Conservation (phyloP, 37 sponge, comb jelly and placozoan genomes). For the Ephydatia muelleri region DNA sequence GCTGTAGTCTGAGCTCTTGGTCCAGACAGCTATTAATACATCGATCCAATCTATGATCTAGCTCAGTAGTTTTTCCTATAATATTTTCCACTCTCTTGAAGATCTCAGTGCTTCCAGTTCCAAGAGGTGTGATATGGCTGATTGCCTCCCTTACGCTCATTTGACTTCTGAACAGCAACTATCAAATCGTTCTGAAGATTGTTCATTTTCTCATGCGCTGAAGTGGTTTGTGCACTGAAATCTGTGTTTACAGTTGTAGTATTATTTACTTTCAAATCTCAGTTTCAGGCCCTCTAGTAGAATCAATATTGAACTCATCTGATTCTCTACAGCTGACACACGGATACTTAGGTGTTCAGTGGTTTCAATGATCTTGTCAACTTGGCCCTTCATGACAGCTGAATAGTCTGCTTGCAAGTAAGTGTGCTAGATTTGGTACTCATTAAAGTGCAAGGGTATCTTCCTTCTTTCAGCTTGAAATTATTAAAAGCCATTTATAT, state of each 20-base stretch:
- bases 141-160: too few relatives aligned
- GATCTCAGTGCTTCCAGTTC: not conserved
- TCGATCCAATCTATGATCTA: conserved; percentile 47
- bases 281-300: conserved; percentile 20
- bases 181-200: too few relatives aligned
- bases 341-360: conserved; percentile 21
- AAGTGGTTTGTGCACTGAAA: not conserved
- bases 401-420: conserved; percentile 27
- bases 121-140: too few relatives aligned
- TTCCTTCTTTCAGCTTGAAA: conserved; percentile 21
- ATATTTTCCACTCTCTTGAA: conserved; percentile 3
- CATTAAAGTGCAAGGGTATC: conserved; percentile 15
- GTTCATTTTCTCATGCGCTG: too few relatives aligned
- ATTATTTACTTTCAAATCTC: not conserved
- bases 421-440: conserved; percentile 20
- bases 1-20: conserved; percentile 66
- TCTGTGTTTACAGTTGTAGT: not conserved
- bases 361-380: not conserved
- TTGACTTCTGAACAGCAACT: too few relatives aligned
- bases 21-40: conserved; percentile 55
- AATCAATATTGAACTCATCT: conserved; percentile 1
- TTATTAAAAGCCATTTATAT: not conserved
- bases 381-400: not conserved
- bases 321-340: conserved; percentile 14
- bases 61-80: conserved; percentile 11